phyloP scores from a whole-genome alignment of 2,888 invertebrate genomes.

The Cylindroiulus punctatus region DNA sequence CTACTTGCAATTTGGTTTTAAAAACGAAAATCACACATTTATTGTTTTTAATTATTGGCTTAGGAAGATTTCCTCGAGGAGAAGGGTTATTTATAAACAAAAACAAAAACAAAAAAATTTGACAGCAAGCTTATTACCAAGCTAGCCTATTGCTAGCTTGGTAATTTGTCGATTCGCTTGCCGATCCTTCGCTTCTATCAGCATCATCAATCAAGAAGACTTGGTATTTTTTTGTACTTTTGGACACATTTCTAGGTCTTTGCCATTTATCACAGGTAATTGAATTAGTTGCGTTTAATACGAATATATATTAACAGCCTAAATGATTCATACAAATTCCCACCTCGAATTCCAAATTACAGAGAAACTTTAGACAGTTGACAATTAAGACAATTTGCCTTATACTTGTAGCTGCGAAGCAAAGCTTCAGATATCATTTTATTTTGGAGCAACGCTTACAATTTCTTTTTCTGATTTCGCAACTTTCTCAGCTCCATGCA shows the following conservation, averaged over 20 bases:
- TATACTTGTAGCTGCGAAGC: no score
- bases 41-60: not conserved
- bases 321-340: not conserved
- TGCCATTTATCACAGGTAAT: slow-evolving; percentile 18
- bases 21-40: not conserved
- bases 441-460: no score
- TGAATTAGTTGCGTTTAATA: slow-evolving; percentile 8
- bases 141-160: no score
- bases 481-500: no score
- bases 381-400: no score
- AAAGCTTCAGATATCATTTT: no score
- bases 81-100: no score
- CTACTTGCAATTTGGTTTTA: not conserved
- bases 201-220: not conserved
- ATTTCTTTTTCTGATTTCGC: no score
- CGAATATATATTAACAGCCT: not conserved
- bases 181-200: not conserved
- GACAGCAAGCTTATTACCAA: not conserved
- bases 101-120: no score
- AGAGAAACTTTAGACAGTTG: no score
- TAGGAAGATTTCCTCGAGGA: not conserved
- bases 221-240: not conserved
- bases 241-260: not conserved
- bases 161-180: not conserved
- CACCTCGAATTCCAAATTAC: not conserved